A percentile compares a stretch with the other conserved stretches of the same genome.
Conservation (phyloP, 2,113 vertebrate species). For the Equus quagga region DNA sequence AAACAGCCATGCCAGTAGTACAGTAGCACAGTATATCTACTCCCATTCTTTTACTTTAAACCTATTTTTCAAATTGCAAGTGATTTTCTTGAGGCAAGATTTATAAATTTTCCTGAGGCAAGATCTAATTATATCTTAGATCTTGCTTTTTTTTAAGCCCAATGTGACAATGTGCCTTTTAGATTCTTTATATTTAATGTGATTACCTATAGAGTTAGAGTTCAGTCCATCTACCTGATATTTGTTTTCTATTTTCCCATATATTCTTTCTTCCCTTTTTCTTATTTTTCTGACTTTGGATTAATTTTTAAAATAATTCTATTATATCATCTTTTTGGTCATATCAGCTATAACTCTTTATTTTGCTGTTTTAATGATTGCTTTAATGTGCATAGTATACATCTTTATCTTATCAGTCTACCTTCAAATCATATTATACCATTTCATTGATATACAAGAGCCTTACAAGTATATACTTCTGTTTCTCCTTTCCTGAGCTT, state of each 20-base stretch:
- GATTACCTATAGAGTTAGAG: background rate
- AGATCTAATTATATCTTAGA: too few species aligned
- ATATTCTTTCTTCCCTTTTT: background rate
- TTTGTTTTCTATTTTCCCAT: background rate
- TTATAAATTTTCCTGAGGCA: background rate
- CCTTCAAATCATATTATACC: background rate
- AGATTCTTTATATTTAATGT: background rate
- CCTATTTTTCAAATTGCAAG: background rate
- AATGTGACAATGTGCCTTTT: background rate
- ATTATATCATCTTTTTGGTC: background rate
- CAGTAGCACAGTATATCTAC: background rate
- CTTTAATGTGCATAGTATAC: background rate
- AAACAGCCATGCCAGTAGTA: background rate
- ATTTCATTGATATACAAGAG: background rate
- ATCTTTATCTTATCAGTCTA: background rate
- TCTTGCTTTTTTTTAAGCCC: background rate
- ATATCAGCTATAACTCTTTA: background rate
- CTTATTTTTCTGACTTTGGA: background rate
- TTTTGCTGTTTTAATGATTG: background rate
- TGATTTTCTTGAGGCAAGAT: background rate
- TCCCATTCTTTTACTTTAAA: background rate
- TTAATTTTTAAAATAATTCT: background rate
- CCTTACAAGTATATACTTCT: background rate
- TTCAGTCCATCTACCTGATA: background rate
- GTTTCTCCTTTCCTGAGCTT: background rate